phyloP scores from a whole-genome alignment of 2,888 invertebrate genomes.

The Malthinus seriepunctatus region DNA sequence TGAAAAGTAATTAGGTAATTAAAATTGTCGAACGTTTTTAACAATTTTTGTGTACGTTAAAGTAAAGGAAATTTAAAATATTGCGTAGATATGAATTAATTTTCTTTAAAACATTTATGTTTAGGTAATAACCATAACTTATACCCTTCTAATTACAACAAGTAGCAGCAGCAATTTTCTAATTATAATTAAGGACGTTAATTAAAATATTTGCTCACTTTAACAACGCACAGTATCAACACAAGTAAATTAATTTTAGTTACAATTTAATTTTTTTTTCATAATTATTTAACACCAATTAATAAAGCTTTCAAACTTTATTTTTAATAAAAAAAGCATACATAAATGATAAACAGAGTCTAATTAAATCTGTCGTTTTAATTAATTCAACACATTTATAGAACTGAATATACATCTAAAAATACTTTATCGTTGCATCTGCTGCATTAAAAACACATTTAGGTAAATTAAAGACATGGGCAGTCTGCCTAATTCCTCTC shows the following conservation, averaged over 20 bases:
- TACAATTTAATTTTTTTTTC: conserved; percentile 2
- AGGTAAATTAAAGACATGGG: conserved; percentile 39
- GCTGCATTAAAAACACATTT: conserved; percentile 41
- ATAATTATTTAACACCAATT: not conserved
- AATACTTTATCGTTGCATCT: conserved; percentile 35
- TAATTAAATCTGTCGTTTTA: conserved; percentile 20
- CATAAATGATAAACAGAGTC: no score
- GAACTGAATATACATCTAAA: conserved; percentile 13
- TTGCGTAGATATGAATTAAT: conserved; percentile 1
- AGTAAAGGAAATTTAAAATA: not conserved
- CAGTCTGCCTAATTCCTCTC: conserved; percentile 39
- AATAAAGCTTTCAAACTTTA: not conserved
- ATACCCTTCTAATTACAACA: conserved; percentile 10
- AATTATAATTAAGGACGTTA: conserved; percentile 25
- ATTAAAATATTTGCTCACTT: conserved; percentile 21
- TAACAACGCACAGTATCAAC: conserved; percentile 7
- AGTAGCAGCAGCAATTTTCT: conserved; percentile 12
- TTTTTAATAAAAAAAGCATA: not conserved
- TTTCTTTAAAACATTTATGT: conserved; percentile 16
- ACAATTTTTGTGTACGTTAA: no score
- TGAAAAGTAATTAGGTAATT: no score
- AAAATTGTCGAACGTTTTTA: no score
- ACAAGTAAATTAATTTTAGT: conserved; percentile 17
- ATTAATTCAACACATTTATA: conserved; percentile 21
- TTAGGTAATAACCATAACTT: conserved; percentile 22